Evolutionary conservation across 2,113 vertebrate genomes (phyloP).

Genomic region (Hystrix brachyura): DNA sequence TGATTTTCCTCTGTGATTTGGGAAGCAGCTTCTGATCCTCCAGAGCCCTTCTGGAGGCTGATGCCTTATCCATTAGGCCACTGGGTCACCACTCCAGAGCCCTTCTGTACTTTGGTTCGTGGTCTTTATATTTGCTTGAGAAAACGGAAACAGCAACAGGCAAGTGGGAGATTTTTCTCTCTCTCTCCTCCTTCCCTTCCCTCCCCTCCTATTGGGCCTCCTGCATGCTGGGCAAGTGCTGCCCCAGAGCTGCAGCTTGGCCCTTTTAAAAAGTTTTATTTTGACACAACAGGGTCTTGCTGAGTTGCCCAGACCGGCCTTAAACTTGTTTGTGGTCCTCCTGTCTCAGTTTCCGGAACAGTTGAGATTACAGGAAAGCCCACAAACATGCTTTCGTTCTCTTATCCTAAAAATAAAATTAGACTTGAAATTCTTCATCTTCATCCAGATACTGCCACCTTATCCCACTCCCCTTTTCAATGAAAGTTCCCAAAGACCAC

Average conservation of each 20-base stretch:
- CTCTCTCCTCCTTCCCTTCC: neutral
- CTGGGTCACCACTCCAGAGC: too few species aligned
- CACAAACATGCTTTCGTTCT: neutral
- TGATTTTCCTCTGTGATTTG: neutral
- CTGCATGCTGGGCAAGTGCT: neutral
- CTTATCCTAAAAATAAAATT: neutral
- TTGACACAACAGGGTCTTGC: neutral
- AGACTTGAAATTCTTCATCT: neutral
- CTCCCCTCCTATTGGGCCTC: neutral
- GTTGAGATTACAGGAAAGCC: neutral
- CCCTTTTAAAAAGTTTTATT: neutral
- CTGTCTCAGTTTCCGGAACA: neutral
- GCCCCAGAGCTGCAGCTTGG: neutral
- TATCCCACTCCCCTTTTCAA: neutral
- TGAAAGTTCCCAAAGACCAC: neutral
- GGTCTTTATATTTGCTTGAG: constrained; percentile 26
- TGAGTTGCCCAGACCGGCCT: neutral
- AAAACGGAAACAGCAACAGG: neutral
- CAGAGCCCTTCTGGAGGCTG: rapidly evolving
- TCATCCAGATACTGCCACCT: neutral
- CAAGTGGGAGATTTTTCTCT: neutral
- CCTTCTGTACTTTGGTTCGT: neutral
- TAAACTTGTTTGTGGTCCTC: neutral
- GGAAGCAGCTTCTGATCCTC: neutral
- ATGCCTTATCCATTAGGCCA: too few species aligned